phyloP scores from a whole-genome alignment of 2,113 vertebrate genomes.

The Alosa alosa region DNA sequence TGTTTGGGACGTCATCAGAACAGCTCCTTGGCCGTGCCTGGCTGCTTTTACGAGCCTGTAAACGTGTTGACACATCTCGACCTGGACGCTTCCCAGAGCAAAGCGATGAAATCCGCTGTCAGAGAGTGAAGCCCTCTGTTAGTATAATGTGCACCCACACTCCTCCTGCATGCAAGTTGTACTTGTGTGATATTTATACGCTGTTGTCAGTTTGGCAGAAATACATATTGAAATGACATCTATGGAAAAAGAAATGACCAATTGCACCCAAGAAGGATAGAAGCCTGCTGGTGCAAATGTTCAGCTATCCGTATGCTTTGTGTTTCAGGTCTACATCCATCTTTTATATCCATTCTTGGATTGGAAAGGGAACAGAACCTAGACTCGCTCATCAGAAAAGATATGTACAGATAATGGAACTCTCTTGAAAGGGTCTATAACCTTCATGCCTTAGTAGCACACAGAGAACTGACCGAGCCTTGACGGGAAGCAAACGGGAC shows the following conservation, averaged over 20 bases:
- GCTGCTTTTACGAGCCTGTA: constrained; percentile 1
- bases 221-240: background rate
- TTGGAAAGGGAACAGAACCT: background rate
- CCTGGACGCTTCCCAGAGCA: background rate
- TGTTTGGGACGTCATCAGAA: background rate
- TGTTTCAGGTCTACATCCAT: background rate
- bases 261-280: background rate
- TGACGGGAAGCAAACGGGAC: background rate
- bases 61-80: constrained; percentile 2
- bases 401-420: background rate
- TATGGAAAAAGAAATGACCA: background rate
- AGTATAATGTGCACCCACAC: background rate
- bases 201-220: background rate
- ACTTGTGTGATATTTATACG: background rate
- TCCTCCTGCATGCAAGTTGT: background rate
- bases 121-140: background rate
- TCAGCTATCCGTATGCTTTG: background rate
- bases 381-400: background rate
- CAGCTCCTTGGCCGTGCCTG: background rate
- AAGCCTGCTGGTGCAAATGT: background rate
- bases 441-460: background rate
- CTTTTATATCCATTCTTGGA: background rate
- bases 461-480: background rate
- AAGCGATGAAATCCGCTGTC: background rate
- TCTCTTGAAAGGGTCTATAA: too few relatives aligned